phyloP scores from a whole-genome alignment of 2,888 invertebrate species.

The Phengaris alcon region DNA sequence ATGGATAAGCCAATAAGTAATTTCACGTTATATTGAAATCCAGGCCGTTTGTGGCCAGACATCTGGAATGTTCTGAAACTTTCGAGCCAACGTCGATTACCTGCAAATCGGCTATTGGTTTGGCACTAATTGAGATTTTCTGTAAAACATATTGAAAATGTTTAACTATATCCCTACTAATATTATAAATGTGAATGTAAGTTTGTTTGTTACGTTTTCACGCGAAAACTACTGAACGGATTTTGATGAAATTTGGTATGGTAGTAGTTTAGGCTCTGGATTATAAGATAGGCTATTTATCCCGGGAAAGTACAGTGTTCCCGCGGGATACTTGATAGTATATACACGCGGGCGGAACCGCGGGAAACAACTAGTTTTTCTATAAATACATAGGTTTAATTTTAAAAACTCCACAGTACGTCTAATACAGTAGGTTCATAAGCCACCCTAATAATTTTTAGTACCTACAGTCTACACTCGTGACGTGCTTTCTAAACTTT shows the following conservation, averaged over 20 bases:
- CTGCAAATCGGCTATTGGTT: constrained; percentile 12
- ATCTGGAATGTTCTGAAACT: constrained; percentile 17
- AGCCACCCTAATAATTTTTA: neutral
- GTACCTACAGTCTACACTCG: neutral
- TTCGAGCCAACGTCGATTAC: constrained; percentile 12
- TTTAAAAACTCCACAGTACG: neutral
- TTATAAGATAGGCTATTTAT: no score
- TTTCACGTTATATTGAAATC: constrained; percentile 2
- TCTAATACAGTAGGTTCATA: no score
- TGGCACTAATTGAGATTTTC: constrained; percentile 8
- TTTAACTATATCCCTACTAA: neutral
- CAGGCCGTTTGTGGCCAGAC: neutral
- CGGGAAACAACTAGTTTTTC: neutral
- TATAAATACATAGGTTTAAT: no score
- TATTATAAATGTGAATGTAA: no score
- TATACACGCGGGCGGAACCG: no score
- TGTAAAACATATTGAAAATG: constrained; percentile 5
- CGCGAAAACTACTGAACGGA: no score
- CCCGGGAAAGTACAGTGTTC: no score
- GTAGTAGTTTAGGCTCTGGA: no score
- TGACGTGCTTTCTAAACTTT: no score
- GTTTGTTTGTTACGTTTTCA: no score
- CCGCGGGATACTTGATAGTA: no score
- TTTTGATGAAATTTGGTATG: no score
- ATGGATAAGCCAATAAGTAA: constrained; percentile 8